These are phyloP conservation scores for Drosophila glabriapex DNA, from an alignment of 2,888 invertebrate species.

Conservation along the genomic window DNA sequence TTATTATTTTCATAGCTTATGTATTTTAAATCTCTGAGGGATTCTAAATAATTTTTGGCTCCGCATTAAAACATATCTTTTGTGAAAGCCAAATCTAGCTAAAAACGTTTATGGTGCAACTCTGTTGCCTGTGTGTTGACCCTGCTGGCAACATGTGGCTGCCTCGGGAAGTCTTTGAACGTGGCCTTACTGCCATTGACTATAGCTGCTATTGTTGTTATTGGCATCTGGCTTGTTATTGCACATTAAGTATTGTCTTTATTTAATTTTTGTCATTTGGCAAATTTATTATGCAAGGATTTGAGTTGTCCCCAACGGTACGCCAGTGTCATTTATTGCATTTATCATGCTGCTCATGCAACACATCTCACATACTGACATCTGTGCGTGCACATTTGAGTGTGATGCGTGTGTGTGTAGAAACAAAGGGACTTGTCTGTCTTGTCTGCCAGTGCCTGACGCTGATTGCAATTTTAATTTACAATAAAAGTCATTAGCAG, in stretches of 20 bases:
- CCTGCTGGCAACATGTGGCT: slow-evolving; percentile 60
- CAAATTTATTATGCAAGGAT: slow-evolving; percentile 80
- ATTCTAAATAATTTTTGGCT: background rate
- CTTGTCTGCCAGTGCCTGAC: slow-evolving; percentile 63
- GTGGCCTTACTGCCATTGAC: slow-evolving; percentile 31
- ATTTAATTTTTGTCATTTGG: slow-evolving; percentile 81
- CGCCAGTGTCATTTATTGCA: slow-evolving; percentile 76
- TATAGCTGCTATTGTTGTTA: slow-evolving; percentile 23
- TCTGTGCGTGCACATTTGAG: slow-evolving; percentile 7
- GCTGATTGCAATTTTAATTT: slow-evolving; percentile 81
- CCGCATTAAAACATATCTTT: background rate
- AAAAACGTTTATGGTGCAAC: slow-evolving; percentile 19
- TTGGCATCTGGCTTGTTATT: slow-evolving; percentile 65
- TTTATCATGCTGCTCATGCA: slow-evolving; percentile 61
- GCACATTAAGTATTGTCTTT: slow-evolving; percentile 77
- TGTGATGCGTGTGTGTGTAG: slow-evolving; percentile 6
- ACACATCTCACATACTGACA: slow-evolving; percentile 4
- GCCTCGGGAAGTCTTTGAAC: slow-evolving; percentile 45
- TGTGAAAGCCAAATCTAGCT: slow-evolving; percentile 9
- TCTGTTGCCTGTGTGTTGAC: slow-evolving; percentile 42
- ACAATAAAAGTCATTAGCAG: slow-evolving; percentile 82
- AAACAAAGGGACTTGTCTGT: slow-evolving; percentile 43
- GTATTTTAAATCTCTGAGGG: background rate
- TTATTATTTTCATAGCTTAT: background rate
- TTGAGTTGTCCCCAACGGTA: slow-evolving; percentile 64